Conservation (phyloP, 2,113 vertebrate genomes). For the Amia ocellicauda region DNA sequence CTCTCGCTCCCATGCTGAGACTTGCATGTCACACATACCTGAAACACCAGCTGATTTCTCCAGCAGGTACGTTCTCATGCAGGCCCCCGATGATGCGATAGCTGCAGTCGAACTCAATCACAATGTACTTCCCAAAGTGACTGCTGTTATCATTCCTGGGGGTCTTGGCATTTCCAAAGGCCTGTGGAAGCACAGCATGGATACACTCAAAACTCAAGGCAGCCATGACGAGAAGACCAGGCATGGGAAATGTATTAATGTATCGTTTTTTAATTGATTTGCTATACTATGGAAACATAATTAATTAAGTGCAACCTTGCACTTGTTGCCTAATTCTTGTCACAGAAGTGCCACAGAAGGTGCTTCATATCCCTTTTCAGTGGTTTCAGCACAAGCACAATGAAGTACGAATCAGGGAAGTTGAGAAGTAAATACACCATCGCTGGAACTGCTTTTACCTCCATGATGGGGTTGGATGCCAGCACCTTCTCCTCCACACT, state of each 20-base stretch:
- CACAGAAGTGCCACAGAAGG: too few relatives aligned
- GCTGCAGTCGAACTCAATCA: constrained; percentile 91
- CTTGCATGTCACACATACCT: constrained; percentile 78
- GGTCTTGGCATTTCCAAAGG: constrained; percentile 97
- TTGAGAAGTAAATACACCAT: too few relatives aligned
- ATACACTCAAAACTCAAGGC: neutral
- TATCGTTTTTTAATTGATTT: too few relatives aligned
- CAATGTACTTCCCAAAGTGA: constrained; percentile 97
- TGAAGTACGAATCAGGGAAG: too few relatives aligned
- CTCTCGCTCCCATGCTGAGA: too few relatives aligned
- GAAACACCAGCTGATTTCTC: constrained; percentile 97
- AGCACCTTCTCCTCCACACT: constrained; percentile 94
- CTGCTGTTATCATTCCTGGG: constrained; percentile 98
- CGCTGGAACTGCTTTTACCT: constrained; percentile 72
- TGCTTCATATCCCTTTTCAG: too few relatives aligned
- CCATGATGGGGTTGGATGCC: constrained; percentile 99
- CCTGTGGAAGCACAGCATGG: constrained; percentile 60
- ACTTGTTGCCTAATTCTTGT: too few relatives aligned
- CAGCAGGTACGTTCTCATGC: constrained; percentile 98
- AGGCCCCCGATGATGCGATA: constrained; percentile 92
- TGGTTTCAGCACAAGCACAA: too few relatives aligned
- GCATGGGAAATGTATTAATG: too few relatives aligned
- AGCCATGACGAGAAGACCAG: neutral
- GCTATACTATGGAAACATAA: too few relatives aligned
- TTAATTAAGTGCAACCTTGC: too few relatives aligned